Conservation (phyloP, 2,113 vertebrate species). For the Crotalus viridis region DNA sequence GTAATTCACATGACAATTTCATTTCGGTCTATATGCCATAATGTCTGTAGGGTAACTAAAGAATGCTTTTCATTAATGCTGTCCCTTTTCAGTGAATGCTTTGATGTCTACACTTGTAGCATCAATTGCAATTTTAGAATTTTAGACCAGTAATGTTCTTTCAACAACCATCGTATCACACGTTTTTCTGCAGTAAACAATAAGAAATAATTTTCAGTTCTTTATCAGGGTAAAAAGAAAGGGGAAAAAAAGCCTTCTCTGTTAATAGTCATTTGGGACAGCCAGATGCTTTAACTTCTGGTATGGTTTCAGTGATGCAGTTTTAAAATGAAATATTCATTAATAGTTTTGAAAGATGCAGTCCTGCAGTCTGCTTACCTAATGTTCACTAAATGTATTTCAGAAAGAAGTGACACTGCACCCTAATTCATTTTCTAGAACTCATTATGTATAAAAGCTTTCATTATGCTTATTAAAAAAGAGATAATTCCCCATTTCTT, state of each 20-base stretch:
- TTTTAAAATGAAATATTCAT: constrained; percentile 64
- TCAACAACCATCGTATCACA: not conserved
- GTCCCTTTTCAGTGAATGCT: not conserved
- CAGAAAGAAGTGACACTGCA: constrained; percentile 41
- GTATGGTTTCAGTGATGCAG: constrained; percentile 52
- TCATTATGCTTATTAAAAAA: constrained; percentile 55
- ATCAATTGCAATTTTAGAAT: not conserved
- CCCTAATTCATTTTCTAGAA: constrained; percentile 44
- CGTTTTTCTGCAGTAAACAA: not conserved
- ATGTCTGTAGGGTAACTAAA: no score
- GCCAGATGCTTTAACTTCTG: constrained; percentile 3
- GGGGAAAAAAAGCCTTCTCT: not conserved
- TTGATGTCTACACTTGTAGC: not conserved
- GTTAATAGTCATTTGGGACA: constrained; percentile 38
- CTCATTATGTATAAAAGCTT: constrained; percentile 61
- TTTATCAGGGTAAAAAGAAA: not conserved
- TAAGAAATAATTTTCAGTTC: constrained; percentile 4
- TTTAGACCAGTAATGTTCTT: not conserved
- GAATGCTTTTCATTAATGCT: not conserved
- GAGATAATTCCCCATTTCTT: not conserved
- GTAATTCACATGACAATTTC: not conserved
- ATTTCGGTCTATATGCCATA: not conserved
- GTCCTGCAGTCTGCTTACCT: constrained; percentile 45
- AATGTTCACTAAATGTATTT: constrained; percentile 44
- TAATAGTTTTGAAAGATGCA: constrained; percentile 51